phyloP scores from a whole-genome alignment of 92 coral and sea anemone species.

The Paramuricea clavata region DNA sequence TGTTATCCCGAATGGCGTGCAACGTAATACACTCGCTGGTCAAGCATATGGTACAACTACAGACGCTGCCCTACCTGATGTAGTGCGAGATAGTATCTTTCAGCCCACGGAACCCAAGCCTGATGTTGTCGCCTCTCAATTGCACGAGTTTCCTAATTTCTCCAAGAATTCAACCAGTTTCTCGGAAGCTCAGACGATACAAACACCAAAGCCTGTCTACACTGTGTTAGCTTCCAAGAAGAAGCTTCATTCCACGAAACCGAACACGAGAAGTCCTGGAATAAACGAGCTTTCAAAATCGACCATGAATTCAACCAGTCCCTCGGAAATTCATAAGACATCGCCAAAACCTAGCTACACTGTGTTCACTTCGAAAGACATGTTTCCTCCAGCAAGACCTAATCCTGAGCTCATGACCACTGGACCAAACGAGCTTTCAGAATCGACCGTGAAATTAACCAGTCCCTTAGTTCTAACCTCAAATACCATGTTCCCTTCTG shows the following conservation, averaged over 20 bases:
- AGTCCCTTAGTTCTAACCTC: too few species aligned
- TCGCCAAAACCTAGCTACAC: background rate
- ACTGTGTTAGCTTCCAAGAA: background rate
- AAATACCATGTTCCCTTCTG: background rate
- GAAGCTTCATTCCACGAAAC: background rate
- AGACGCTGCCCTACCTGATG: background rate
- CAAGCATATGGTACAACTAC: background rate
- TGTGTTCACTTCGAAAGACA: background rate
- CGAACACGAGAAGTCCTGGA: background rate
- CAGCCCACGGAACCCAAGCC: too few species aligned
- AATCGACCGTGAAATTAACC: too few species aligned
- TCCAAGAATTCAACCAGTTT: background rate
- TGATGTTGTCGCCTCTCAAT: too few species aligned
- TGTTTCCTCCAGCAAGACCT: too few species aligned
- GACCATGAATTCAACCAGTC: background rate
- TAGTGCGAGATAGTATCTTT: too few species aligned
- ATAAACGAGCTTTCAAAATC: background rate
- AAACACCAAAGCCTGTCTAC: background rate
- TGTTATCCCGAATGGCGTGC: background rate
- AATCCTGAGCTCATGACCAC: too few species aligned
- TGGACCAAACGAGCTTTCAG: too few species aligned
- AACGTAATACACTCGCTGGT: background rate
- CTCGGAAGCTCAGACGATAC: background rate
- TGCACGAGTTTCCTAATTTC: background rate
- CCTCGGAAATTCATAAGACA: background rate